Conservation (phyloP, 2,113 vertebrate species). For the Potamarius usumacintae region DNA sequence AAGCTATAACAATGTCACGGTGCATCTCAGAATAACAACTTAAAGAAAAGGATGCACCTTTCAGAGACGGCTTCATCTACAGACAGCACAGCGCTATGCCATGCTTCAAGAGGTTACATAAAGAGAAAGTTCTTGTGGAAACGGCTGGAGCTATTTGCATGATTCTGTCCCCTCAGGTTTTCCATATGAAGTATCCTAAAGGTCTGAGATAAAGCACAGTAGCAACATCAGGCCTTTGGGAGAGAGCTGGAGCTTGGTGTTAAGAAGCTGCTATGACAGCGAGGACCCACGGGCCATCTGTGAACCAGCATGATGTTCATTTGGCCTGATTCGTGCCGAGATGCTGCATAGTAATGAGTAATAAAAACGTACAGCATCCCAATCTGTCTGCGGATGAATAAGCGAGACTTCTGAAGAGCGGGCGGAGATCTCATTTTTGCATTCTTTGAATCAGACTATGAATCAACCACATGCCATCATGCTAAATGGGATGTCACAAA, state of each 20-base stretch:
- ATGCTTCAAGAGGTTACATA: conserved; percentile 43
- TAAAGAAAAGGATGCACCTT: neutral
- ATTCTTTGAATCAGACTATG: conserved; percentile 33
- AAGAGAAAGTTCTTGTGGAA: conserved; percentile 44
- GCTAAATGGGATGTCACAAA: neutral
- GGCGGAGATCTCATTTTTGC: conserved; percentile 39
- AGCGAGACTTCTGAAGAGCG: neutral
- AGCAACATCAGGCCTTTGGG: conserved; percentile 8
- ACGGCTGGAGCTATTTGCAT: conserved; percentile 44
- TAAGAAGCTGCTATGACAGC: conserved; percentile 41
- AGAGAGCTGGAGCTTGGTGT: conserved; percentile 26
- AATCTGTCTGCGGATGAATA: conserved; percentile 29
- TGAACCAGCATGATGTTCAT: conserved; percentile 46
- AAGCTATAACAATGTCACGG: neutral
- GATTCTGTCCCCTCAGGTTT: conserved; percentile 48
- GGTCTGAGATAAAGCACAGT: conserved; percentile 33
- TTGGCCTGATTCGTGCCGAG: conserved; percentile 43
- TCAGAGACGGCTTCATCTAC: neutral
- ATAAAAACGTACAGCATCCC: conserved; percentile 29
- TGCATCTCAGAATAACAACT: neutral
- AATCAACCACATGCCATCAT: conserved; percentile 26
- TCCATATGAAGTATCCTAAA: conserved; percentile 42
- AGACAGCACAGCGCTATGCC: neutral
- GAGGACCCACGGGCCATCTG: conserved; percentile 48
- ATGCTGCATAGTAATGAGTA: conserved; percentile 53